A percentile compares a stretch with the other conserved stretches of the same genome.
phyloP scores from a whole-genome alignment of 2,113 vertebrate genomes.

The Dipodomys merriami region DNA sequence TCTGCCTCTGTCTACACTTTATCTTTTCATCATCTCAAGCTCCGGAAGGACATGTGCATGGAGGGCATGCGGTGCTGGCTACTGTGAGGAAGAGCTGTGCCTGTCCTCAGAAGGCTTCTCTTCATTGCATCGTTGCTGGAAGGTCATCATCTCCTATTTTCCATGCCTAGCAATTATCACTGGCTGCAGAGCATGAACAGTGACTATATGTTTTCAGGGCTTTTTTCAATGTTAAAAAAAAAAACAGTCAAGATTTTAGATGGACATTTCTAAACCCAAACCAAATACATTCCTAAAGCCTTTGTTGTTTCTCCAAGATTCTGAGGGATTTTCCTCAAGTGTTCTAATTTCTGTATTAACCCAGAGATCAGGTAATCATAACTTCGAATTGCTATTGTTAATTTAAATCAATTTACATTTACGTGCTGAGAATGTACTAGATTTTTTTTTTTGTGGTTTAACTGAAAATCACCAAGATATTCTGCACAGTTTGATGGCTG shows the following conservation, averaged over 20 bases:
- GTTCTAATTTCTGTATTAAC: neutral
- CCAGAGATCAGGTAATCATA: neutral
- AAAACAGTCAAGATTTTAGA: neutral
- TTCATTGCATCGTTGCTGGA: neutral
- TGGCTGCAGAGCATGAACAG: neutral
- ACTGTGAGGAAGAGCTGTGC: too few relatives aligned
- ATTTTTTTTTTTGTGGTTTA: neutral
- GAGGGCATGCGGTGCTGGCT: neutral
- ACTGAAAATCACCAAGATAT: neutral
- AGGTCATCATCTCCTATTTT: neutral
- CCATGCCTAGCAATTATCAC: too few relatives aligned
- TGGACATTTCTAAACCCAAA: neutral
- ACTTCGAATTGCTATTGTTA: neutral
- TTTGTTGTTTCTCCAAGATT: neutral
- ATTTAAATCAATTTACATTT: neutral
- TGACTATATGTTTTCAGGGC: too few relatives aligned
- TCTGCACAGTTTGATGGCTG: neutral
- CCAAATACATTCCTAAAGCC: neutral
- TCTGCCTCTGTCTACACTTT: too few relatives aligned
- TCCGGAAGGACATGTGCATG: too few relatives aligned
- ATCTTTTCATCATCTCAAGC: too few relatives aligned
- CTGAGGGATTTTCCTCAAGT: neutral
- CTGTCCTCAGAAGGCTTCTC: too few relatives aligned
- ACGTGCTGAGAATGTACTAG: neutral
- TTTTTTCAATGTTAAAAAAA: neutral